phyloP scores from a whole-genome alignment of 2,797 vertebrate species.

The Phylloscopus collybita region DNA sequence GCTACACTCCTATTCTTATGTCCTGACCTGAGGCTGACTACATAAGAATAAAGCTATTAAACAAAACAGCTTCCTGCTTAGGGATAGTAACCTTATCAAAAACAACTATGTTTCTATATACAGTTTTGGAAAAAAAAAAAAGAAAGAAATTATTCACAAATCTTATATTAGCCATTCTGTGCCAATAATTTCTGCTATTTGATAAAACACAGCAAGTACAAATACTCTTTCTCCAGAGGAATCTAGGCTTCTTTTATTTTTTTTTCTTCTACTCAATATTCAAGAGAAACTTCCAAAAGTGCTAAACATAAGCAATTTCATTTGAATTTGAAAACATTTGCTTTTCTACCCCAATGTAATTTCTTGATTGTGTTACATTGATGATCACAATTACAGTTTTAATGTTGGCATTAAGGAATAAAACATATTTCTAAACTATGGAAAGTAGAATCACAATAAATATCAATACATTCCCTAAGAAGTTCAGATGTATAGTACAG shows the following conservation, averaged over 20 bases:
- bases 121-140: background rate
- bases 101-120: background rate
- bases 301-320: background rate
- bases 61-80: background rate
- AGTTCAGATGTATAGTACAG: accelerated
- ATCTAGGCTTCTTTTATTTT: background rate
- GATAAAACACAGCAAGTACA: background rate
- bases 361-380: background rate
- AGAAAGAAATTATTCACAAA: background rate
- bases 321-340: background rate
- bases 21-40: background rate
- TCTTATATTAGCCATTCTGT: background rate
- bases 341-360: background rate
- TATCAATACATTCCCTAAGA: background rate
- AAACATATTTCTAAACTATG: background rate
- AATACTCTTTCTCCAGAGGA: background rate
- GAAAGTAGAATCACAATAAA: background rate
- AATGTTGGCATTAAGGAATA: background rate
- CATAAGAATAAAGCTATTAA: background rate
- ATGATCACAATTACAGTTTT: background rate
- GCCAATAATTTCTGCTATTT: background rate
- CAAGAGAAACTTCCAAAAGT: background rate
- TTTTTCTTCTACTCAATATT: background rate
- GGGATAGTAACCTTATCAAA: background rate
- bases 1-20: background rate